These are phyloP conservation scores for Drosophila kepulauana DNA, from an alignment of 1,140 invertebrate genomes.

Conservation along the genomic window DNA sequence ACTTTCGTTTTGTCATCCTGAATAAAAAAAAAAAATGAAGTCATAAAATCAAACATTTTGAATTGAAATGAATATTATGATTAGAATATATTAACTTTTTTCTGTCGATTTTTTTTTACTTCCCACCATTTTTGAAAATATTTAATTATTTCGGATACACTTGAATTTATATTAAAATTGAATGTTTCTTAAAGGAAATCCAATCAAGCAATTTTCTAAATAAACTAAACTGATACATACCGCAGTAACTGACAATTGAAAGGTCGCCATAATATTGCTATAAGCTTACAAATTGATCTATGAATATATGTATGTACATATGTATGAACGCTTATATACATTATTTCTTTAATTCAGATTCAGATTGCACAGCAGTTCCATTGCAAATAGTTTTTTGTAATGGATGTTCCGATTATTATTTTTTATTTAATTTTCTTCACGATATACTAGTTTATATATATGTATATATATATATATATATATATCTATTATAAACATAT, in stretches of 20 bases:
- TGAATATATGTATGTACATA: neutral
- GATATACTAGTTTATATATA: neutral
- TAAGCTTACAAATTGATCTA: neutral
- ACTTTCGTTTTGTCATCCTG: conserved; percentile 86
- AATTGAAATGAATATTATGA: too few relatives aligned
- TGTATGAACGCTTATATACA: neutral
- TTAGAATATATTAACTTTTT: too few relatives aligned
- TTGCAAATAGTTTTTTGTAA: neutral
- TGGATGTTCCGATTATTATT: neutral
- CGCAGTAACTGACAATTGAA: neutral
- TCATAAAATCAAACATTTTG: neutral
- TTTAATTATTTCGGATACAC: too few relatives aligned
- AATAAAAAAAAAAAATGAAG: conserved; percentile 13
- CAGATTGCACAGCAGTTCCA: neutral
- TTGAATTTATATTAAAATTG: too few relatives aligned
- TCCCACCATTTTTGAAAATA: too few relatives aligned
- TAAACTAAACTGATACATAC: neutral
- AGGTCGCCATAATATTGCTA: conserved; percentile 6
- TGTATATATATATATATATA: neutral
- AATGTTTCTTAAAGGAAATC: too few relatives aligned
- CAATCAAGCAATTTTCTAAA: too few relatives aligned
- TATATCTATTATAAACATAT: neutral
- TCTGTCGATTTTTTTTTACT: too few relatives aligned
- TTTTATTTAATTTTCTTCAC: neutral
- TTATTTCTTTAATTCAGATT: neutral